Conservation (phyloP, 2,113 vertebrate genomes). For the Apeltes quadracus region DNA sequence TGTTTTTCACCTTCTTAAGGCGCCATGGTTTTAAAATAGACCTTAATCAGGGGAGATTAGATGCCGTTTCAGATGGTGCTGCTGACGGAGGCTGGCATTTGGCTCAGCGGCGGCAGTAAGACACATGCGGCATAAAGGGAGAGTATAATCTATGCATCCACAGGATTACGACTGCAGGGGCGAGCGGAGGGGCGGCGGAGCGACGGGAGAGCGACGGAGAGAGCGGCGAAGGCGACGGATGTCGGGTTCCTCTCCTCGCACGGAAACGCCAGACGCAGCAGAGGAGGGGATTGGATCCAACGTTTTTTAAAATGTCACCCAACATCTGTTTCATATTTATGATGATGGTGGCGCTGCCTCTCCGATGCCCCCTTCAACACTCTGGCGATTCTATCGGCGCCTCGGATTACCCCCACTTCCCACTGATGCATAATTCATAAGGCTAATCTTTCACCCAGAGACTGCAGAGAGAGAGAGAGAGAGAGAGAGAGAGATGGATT, state of each 20-base stretch:
- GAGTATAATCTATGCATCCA: conserved; percentile 73
- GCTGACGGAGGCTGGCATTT: conserved; percentile 52
- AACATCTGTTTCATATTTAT: conserved; percentile 85
- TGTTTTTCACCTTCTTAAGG: conserved; percentile 41
- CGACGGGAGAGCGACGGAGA: conserved; percentile 27
- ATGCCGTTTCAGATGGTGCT: conserved; percentile 61
- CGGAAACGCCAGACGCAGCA: conserved; percentile 73
- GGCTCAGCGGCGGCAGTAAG: conserved; percentile 54
- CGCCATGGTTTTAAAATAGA: conserved; percentile 60
- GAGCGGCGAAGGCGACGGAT: conserved; percentile 55
- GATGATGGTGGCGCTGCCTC: conserved; percentile 75
- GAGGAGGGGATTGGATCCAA: conserved; percentile 76
- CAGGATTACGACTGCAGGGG: conserved; percentile 57
- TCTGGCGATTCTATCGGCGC: conserved; percentile 77
- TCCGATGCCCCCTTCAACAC: conserved; percentile 76
- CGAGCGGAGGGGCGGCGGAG: conserved; percentile 18
- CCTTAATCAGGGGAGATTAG: conserved; percentile 66
- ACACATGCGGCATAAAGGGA: conserved; percentile 60
- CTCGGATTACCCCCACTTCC: conserved; percentile 80
- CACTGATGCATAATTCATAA: conserved; percentile 83
- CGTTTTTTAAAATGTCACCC: conserved; percentile 80
- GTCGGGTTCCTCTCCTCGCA: conserved; percentile 66
- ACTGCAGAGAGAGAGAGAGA: conserved; percentile 63
- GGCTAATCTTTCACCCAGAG: conserved; percentile 79
- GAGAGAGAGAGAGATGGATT: conserved; percentile 53